Evolutionary conservation across 2,113 vertebrate species (phyloP), one percentile per base, ranked within the genome.

Genomic region (Penelope pileata): DNA sequence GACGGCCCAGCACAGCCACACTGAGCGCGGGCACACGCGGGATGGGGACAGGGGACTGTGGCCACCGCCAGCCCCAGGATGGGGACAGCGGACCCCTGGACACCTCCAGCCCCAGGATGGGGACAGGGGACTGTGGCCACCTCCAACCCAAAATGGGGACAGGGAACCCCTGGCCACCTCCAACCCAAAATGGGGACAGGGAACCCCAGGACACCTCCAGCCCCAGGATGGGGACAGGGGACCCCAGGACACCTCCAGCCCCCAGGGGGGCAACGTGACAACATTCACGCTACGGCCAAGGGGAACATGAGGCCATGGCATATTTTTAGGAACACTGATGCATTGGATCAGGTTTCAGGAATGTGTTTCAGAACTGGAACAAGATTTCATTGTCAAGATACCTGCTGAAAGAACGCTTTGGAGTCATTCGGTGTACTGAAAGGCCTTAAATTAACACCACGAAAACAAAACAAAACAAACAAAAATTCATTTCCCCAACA

Each of bases 381-480:
- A 23, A 42, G 88, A 77, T 96, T 95, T 90, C 40, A 34, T 29
- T 48, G 80, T 56, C 68, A 76, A n/a, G 84, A 66, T 23, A 54
- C 58, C 56, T 45, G 53, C 23, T 23, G 63, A 60, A 42, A 86
- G 68, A 96, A 69, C 32, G 78, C 90, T 91, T 79, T 75, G 75
- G 87, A 90, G 81, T 96, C 93, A 95, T 86, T 68, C 11, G 45
- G 93, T 88, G 76, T n/a, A 38, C 62, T 78, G 54, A 18, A 81
- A 96, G 83, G 82, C 86, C 77, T 88, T 42, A 60, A 90, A 85
- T 91, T 60, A 89, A 96, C 70, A 92, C 69, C 18, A 10, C 1
- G n/a, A 88, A 80, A 16, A 78, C 59, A 10, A 59, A 17, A 66
- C 9, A 47, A 13, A 60, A 50, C 68, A 54, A 54, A 62, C 69